Evolutionary conservation across 2,888 invertebrate species (phyloP).

Genomic region (Drosophila quinaria): DNA sequence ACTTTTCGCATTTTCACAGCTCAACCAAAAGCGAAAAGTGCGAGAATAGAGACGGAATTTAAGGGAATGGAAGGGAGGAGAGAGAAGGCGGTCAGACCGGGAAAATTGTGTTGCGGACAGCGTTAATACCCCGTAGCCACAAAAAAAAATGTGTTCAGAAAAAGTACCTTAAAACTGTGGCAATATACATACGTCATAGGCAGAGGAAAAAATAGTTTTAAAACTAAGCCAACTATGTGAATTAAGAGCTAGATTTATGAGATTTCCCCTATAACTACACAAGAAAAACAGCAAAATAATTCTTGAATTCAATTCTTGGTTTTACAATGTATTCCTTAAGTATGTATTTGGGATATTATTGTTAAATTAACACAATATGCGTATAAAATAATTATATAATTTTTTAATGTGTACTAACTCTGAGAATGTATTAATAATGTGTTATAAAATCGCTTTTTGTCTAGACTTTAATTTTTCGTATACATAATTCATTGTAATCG

Average conservation of each 20-base stretch:
- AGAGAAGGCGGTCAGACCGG: background rate
- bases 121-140: slow-evolving; percentile 30
- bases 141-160: background rate
- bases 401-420: too few relatives aligned
- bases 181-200: background rate
- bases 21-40: background rate
- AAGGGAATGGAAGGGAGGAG: background rate
- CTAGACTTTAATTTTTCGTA: background rate
- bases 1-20: slow-evolving; percentile 40
- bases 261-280: background rate
- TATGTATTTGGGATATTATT: too few relatives aligned
- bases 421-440: background rate
- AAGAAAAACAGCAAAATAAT: too few relatives aligned
- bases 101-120: slow-evolving; percentile 31
- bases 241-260: background rate
- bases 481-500: rapidly evolving
- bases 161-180: background rate
- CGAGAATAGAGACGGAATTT: background rate
- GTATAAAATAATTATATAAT: too few relatives aligned
- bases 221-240: background rate
- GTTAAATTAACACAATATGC: too few relatives aligned
- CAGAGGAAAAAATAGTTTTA: background rate
- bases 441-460: background rate
- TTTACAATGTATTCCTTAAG: too few relatives aligned
- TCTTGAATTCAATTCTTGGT: too few relatives aligned